Percentiles rank a stretch among this genome's conserved stretches.
Conservation (phyloP, 1,140 invertebrate genomes). For the Anastrepha ludens region DNA sequence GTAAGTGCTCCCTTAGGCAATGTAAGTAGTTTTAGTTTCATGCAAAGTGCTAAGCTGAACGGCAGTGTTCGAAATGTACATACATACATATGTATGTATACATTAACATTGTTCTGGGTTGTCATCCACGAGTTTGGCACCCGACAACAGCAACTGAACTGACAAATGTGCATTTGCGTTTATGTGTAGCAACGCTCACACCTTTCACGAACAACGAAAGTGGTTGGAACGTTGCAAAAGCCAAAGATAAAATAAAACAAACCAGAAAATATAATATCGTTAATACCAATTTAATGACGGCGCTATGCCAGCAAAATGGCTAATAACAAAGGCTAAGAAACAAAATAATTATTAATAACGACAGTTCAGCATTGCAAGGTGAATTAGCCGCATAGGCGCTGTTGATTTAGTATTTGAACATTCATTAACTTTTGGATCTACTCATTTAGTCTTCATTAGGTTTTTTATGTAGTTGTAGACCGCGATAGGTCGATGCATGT, state of each 20-base stretch:
- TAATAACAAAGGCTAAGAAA: background rate
- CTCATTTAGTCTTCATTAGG: background rate
- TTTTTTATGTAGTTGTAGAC: background rate
- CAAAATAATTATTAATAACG: background rate
- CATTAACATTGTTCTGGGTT: background rate
- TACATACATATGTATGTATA: background rate
- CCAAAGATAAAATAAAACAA: background rate
- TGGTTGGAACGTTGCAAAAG: background rate
- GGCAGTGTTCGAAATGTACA: background rate
- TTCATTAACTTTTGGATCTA: background rate
- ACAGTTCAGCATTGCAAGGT: background rate
- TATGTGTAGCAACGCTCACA: background rate
- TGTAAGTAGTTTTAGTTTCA: background rate
- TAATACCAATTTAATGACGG: slow-evolving; percentile 47
- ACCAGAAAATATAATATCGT: slow-evolving; percentile 4
- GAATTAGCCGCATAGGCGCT: background rate
- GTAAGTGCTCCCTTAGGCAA: background rate
- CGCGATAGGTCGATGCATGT: too few species aligned
- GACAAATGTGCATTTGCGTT: background rate
- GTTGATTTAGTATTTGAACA: slow-evolving; percentile 3
- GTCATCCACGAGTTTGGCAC: background rate
- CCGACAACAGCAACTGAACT: background rate
- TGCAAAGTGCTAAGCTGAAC: background rate
- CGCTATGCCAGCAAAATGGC: background rate
- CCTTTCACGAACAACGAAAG: background rate